Conservation (phyloP, 1,140 invertebrate species). For the Apocrypta bakeri region DNA sequence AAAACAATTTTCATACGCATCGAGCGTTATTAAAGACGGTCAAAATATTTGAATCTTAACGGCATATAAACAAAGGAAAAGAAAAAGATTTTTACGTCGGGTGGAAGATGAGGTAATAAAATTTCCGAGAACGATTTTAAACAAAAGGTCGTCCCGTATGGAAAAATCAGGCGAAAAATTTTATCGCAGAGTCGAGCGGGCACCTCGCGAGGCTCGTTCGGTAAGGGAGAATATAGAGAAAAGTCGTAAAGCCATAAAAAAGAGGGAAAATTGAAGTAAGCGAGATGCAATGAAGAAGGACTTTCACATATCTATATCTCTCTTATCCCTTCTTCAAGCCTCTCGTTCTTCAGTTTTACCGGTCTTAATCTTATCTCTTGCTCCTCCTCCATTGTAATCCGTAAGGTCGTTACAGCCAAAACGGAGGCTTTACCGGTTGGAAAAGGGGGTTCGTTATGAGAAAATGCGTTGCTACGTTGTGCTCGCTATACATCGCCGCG, state of each 20-base stretch:
- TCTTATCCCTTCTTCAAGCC: not conserved
- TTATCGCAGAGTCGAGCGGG: not conserved
- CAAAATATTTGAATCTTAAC: no score
- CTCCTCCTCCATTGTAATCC: constrained; percentile 22
- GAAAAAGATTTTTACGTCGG: no score
- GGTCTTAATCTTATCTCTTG: constrained; percentile 22
- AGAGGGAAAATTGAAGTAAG: not conserved
- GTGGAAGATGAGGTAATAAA: no score
- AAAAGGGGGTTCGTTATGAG: constrained; percentile 39
- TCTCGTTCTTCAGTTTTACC: constrained; percentile 16
- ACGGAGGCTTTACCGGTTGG: constrained; percentile 17
- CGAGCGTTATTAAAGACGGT: no score
- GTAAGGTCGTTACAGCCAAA: constrained; percentile 23
- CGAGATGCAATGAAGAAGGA: not conserved
- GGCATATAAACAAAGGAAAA: no score
- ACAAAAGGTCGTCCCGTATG: not conserved
- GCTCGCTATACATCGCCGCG: not conserved
- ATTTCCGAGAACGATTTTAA: not conserved
- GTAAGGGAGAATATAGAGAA: not conserved
- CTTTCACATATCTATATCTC: not conserved
- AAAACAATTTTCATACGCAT: no score
- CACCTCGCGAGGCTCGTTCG: not conserved
- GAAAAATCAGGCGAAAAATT: not conserved
- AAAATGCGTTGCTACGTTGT: not conserved
- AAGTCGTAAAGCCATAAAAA: not conserved